Evolutionary conservation across 2,797 vertebrate genomes (phyloP).

Genomic region (Neoniphon sammara): DNA sequence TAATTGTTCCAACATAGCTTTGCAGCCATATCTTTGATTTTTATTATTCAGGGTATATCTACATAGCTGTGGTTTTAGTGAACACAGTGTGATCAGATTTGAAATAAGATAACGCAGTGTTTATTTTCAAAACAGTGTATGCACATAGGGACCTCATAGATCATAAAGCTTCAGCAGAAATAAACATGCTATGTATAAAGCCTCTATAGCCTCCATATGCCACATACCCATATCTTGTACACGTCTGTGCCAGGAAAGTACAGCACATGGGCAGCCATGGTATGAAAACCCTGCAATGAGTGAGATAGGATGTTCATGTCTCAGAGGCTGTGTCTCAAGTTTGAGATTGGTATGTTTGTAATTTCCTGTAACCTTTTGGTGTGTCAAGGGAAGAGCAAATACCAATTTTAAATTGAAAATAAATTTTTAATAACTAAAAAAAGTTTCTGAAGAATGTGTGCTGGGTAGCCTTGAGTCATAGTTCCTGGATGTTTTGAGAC

Average conservation of each 20-base stretch:
- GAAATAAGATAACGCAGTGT: constrained; percentile 23
- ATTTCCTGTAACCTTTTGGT: constrained; percentile 25
- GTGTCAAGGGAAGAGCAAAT: constrained; percentile 30
- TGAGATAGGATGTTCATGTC: constrained; percentile 27
- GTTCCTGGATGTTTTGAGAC: too few relatives aligned
- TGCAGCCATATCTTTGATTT: too few relatives aligned
- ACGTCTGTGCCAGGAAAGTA: constrained; percentile 33
- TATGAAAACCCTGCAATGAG: constrained; percentile 57
- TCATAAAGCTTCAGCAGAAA: constrained; percentile 44
- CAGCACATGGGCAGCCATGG: constrained; percentile 21
- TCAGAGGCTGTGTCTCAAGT: constrained; percentile 17
- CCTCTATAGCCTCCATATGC: constrained; percentile 34
- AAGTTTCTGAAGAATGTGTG: background rate
- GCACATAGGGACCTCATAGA: constrained; percentile 36
- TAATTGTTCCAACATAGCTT: background rate
- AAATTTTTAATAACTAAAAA: constrained; percentile 27
- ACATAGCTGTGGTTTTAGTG: background rate
- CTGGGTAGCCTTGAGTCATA: too few relatives aligned
- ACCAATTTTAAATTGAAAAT: background rate
- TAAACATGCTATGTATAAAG: constrained; percentile 44
- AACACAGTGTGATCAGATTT: constrained; percentile 3
- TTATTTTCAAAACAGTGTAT: constrained; percentile 17
- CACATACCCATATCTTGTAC: constrained; percentile 25
- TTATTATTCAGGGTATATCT: background rate
- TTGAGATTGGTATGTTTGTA: constrained; percentile 9